phyloP scores from a whole-genome alignment of 1,140 invertebrate genomes.

The Apis laboriosa region DNA sequence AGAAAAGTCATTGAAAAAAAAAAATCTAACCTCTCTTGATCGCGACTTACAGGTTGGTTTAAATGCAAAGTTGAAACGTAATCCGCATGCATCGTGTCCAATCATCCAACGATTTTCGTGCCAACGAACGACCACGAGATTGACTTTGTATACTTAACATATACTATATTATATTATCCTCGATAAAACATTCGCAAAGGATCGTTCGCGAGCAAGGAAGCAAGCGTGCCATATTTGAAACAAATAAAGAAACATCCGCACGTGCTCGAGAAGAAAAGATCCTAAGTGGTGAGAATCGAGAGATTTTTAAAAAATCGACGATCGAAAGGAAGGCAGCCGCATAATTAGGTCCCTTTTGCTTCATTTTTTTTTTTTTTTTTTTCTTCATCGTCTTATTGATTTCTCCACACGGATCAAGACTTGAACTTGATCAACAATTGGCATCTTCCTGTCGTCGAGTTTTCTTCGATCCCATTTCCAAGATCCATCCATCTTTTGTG shows the following conservation, averaged over 20 bases:
- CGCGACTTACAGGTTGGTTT: not conserved
- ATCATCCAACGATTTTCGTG: not conserved
- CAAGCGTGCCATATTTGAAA: not conserved
- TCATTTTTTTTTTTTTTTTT: not conserved
- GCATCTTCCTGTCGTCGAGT: not conserved
- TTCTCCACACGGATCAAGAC: too few relatives aligned
- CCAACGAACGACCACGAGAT: not conserved
- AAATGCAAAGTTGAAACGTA: not conserved
- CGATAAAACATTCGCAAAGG: not conserved
- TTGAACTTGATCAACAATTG: not conserved
- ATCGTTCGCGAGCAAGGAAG: not conserved
- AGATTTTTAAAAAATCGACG: not conserved
- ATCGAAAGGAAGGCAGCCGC: constrained; percentile 27
- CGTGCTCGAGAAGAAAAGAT: not conserved
- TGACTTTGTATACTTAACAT: not conserved
- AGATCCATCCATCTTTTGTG: not conserved
- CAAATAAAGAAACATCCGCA: not conserved
- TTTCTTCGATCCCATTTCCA: constrained; percentile 1
- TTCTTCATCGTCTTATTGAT: not conserved
- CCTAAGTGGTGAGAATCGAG: constrained; percentile 4
- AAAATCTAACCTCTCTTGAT: too few relatives aligned
- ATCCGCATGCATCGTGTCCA: not conserved
- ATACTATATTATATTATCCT: not conserved
- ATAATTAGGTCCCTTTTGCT: constrained; percentile 36
- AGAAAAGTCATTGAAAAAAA: too few relatives aligned